Conservation (phyloP, 2,888 invertebrate species). For the Cheilosia soror region DNA sequence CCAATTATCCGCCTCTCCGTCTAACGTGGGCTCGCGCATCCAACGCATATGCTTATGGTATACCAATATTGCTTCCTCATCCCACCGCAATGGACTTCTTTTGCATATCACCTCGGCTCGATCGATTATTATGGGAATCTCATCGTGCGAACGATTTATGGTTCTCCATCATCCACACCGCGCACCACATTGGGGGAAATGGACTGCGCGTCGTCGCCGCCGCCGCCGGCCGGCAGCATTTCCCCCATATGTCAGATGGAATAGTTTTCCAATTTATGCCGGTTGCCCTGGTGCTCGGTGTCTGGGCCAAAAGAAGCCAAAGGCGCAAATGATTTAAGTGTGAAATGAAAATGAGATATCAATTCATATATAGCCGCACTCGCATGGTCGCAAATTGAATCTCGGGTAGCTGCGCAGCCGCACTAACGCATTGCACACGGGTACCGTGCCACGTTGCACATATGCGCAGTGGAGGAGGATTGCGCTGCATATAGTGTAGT, state of each 20-base stretch:
- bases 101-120: conserved; percentile 73
- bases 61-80: conserved; percentile 3
- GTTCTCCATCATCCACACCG: conserved; percentile 63
- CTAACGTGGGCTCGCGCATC: conserved; percentile 56
- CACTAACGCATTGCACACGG: conserved; percentile 42
- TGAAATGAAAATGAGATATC: conserved; percentile 75
- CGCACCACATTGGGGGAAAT: conserved; percentile 49
- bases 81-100: conserved; percentile 51
- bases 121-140: conserved; percentile 75
- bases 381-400: conserved; percentile 58
- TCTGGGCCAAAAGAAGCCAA: conserved; percentile 46
- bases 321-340: conserved; percentile 74
- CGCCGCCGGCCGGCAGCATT: conserved; percentile 46
- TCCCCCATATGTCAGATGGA: conserved; percentile 43
- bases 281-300: conserved; percentile 57
- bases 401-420: conserved; percentile 49
- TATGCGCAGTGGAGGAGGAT: conserved; percentile 27
- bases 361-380: conserved; percentile 53
- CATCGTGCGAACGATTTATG: conserved; percentile 69
- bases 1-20: conserved; percentile 70
- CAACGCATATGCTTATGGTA: conserved; percentile 39
- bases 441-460: neutral
- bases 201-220: neutral
- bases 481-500: conserved; percentile 17
- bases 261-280: conserved; percentile 73